A percentile compares a stretch with the other conserved stretches of the same genome.
Evolutionary conservation across 2,113 vertebrate species (phyloP).

Genomic region (Menidia beryllina): DNA sequence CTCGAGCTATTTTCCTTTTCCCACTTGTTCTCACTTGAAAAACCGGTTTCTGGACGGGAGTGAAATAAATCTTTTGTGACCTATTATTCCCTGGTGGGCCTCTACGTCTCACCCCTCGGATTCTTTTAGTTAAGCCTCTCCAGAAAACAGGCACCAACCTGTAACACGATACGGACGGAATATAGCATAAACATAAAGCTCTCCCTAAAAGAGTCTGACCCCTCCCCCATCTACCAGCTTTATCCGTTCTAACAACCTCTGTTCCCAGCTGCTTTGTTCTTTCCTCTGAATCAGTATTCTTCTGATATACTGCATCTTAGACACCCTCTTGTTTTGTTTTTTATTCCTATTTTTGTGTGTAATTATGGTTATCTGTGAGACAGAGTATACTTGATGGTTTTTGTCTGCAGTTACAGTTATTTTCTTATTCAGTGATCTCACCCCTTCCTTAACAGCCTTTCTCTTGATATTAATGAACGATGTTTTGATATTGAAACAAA

Average conservation of each 20-base stretch:
- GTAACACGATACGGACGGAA: conserved; percentile 77
- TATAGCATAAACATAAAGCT: conserved; percentile 72
- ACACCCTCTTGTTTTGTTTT: neutral
- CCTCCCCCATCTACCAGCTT: conserved; percentile 41
- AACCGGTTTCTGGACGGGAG: conserved; percentile 68
- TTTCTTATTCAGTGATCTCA: neutral
- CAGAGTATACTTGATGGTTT: neutral
- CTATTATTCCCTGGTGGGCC: conserved; percentile 63
- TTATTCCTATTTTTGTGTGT: no score
- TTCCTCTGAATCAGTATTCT: neutral
- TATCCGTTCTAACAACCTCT: conserved; percentile 54
- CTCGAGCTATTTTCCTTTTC: conserved; percentile 35
- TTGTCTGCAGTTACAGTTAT: neutral
- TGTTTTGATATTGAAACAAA: neutral
- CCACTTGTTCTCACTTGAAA: conserved; percentile 72
- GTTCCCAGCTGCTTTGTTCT: conserved; percentile 54
- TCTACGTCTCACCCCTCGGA: conserved; percentile 35
- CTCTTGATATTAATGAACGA: no score
- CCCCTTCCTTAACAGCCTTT: neutral
- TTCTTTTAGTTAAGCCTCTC: conserved; percentile 58
- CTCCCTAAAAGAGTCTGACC: conserved; percentile 40
- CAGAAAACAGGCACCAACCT: conserved; percentile 48
- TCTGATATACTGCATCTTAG: neutral
- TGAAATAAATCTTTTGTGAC: conserved; percentile 80
- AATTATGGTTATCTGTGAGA: no score